Evolutionary conservation across 1,140 invertebrate species (phyloP), one percentile per base, ranked within the genome.

Genomic region (Cyclina sinensis): DNA sequence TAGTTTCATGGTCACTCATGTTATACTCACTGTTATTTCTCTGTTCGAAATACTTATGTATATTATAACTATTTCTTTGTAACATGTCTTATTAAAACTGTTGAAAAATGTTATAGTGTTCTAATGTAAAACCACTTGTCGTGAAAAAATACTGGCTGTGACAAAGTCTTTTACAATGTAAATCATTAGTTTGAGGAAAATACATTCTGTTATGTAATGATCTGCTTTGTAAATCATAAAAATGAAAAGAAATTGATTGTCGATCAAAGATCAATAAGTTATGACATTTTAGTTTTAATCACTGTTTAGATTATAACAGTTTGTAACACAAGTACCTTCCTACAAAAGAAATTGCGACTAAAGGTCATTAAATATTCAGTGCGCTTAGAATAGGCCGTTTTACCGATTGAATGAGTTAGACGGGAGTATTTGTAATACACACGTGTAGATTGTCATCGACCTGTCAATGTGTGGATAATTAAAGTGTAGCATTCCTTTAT

Each of bases 331-430:
- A 78, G 46, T 48, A 78, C 14, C 16, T n/a, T 14, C 24, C 27
- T 18, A 35, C 18, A 54, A 78, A 51, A 35, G 24, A 27, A 78
- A 30, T 51, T 32, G 46, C 48, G 74, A 78, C 74, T 24, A 18
- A 30, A 51, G 48, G 16, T 32, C 74, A 78, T 78, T 48, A 78
- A 78, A 78, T 78, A 78, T 78, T 78, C 74, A 78, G 37, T 54
- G 35, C 32, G 32, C n/a, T 37, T 70, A 70, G 65, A 70, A 70
- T 70, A 70, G 65, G 37, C 65, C 65, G 65, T 70, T 70, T 70
- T 70, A 27, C 32, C 65, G 32, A 35, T 70, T 70, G 65, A 70
- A 37, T 70, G 65, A 70, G 65, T 70, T 37, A 37, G 65, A 70
- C 65, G 14, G 18, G 21, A 37, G 57, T 0, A 37, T 4, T 70